phyloP scores from a whole-genome alignment of 1,140 invertebrate genomes.

The Apis mellifera region DNA sequence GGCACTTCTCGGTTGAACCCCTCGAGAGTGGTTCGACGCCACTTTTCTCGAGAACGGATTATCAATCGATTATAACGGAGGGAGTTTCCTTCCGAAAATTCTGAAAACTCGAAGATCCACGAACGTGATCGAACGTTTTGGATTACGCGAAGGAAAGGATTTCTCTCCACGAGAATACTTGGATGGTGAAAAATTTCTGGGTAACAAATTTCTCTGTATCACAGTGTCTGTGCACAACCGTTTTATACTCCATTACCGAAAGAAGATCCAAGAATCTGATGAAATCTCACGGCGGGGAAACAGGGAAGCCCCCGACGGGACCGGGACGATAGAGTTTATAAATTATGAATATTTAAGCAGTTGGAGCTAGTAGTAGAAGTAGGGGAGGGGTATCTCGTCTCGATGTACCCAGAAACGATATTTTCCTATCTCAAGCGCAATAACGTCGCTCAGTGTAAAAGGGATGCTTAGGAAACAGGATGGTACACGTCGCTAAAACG shows the following conservation, averaged over 20 bases:
- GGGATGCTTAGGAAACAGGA: conserved; percentile 75
- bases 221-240: background rate
- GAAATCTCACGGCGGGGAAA: conserved; percentile 52
- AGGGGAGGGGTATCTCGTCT: too few relatives aligned
- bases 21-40: background rate
- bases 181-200: too few relatives aligned
- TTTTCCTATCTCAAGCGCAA: conserved; percentile 66
- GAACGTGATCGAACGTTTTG: too few relatives aligned
- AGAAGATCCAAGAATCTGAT: conserved; percentile 19
- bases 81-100: background rate
- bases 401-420: conserved; percentile 41
- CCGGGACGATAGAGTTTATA: conserved; percentile 56
- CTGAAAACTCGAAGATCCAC: too few relatives aligned
- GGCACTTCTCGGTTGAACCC: conserved; percentile 13
- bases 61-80: conserved; percentile 5
- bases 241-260: background rate
- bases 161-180: too few relatives aligned
- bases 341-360: conserved; percentile 67
- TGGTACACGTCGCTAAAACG: conserved; percentile 75
- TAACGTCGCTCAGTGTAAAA: conserved; percentile 69
- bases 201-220: too few relatives aligned
- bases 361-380: background rate
- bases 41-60: conserved; percentile 12
- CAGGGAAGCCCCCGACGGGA: conserved; percentile 43
- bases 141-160: too few relatives aligned